These are phyloP conservation scores for Catostomus latipinnis DNA, from an alignment of 2,797 vertebrate species.

Conservation along the genomic window DNA sequence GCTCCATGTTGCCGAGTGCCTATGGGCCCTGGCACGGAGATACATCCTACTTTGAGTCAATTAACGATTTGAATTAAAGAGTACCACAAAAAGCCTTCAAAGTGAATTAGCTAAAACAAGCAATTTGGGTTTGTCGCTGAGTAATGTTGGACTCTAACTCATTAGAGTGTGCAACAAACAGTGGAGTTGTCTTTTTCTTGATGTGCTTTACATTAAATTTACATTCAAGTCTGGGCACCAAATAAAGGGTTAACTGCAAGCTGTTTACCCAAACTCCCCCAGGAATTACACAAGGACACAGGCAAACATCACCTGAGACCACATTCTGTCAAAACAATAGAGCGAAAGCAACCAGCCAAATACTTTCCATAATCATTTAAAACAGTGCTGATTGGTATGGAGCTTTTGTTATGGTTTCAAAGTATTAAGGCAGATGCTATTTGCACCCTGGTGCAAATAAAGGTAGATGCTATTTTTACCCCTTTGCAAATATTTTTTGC, in stretches of 20 bases:
- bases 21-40: conserved; percentile 69
- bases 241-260: conserved; percentile 49
- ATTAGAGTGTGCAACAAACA: conserved; percentile 27
- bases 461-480: too few relatives aligned
- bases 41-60: conserved; percentile 69
- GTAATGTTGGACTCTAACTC: conserved; percentile 23
- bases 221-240: conserved; percentile 33
- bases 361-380: conserved; percentile 16
- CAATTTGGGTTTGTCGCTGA: conserved; percentile 41
- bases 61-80: conserved; percentile 76
- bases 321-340: conserved; percentile 50
- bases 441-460: too few relatives aligned
- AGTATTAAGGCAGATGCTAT: neutral
- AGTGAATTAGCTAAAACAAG: conserved; percentile 71
- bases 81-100: conserved; percentile 59
- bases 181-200: neutral
- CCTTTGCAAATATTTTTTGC: too few relatives aligned
- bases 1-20: conserved; percentile 68
- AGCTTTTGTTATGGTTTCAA: neutral
- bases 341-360: conserved; percentile 22
- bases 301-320: conserved; percentile 49
- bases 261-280: conserved; percentile 46
- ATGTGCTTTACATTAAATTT: conserved; percentile 43
- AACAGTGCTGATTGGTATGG: neutral
- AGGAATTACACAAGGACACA: conserved; percentile 42